These are phyloP conservation scores for Falco novaeseelandiae DNA, from an alignment of 2,797 vertebrate genomes.

Conservation along the genomic window DNA sequence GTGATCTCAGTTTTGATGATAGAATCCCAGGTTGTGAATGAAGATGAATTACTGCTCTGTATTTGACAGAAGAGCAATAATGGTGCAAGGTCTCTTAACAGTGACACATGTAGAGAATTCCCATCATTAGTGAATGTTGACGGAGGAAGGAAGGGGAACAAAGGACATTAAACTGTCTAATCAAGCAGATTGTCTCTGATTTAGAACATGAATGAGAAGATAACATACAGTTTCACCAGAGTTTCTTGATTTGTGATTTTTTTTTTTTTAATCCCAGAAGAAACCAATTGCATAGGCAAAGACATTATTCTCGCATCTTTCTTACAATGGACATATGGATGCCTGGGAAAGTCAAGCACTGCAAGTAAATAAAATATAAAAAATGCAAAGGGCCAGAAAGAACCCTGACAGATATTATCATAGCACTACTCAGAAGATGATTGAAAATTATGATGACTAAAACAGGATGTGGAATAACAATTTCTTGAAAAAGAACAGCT, in stretches of 20 bases:
- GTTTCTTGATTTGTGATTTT: neutral
- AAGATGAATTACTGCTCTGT: neutral
- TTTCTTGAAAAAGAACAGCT: neutral
- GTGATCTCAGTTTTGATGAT: neutral
- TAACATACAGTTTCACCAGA: neutral
- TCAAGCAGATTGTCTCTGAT: neutral
- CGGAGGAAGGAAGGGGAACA: neutral
- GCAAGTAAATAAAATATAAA: neutral
- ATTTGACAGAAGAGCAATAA: neutral
- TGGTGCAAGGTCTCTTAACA: neutral
- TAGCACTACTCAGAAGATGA: neutral
- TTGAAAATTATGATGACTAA: neutral
- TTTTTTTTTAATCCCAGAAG: neutral
- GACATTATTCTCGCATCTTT: neutral
- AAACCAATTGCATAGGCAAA: neutral
- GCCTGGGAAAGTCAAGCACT: neutral
- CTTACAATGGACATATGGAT: neutral
- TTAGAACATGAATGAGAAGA: neutral
- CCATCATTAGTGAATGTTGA: neutral
- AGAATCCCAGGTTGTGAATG: neutral
- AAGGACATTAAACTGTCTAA: neutral
- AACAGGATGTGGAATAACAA: neutral
- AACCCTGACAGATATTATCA: neutral
- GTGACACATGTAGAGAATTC: neutral
- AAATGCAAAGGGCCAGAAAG: neutral